Base-by-base conservation (phyloP, 2,888 invertebrate species). In the Nemurella pictetii region DNA sequence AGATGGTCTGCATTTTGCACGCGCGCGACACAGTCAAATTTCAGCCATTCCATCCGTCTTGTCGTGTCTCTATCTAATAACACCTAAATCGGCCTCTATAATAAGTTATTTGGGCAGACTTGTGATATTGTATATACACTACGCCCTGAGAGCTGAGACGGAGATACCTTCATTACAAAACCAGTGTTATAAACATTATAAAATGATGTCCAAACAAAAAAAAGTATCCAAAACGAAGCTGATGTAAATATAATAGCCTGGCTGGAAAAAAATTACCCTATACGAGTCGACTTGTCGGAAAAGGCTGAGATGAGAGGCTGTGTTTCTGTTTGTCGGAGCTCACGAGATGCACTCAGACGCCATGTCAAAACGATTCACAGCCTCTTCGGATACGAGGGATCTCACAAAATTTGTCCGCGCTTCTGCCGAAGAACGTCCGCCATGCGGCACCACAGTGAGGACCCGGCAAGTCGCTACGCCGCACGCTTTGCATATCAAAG, bases 41-140 rank as follows among this genome's bases (percentile, higher is more conserved):
- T 55, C 20, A 55, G 55, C 20, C 55, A 55, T 55, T 55, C 55
- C 55, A 55, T 20, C 20, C 55, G 12, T 20, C 55, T 55, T 20
- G 5, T 55, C 55, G 20, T 12, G 20, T n/a, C n/a, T n/a, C 55
- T 5, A 9, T 32, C 55, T 55, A 55, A 55, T 55, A 55, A 20
- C 55, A 55, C 55, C 55, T 20, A 55, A 55, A 15, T 55, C 55
- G 55, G 55, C n/a, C 9, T 75, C 75, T 75, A n/a, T 27, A 75
- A 27, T 75, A 75, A 75, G 55, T 55, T 75, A 75, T 75, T 75
- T 75, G 75, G 75, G 75, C 75, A 75, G 27, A 25, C 75, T 28
- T 75, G 75, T 27, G 9, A 5, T 9, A 75, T 3, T 15, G 28
- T 27, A n/a, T 27, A 36, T 7, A 15, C 55, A 28, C 28, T 26